A percentile compares a stretch with the other conserved stretches of the same genome.
Conservation (phyloP, 2,888 invertebrate species). For the Caenorhabditis sulstoni region DNA sequence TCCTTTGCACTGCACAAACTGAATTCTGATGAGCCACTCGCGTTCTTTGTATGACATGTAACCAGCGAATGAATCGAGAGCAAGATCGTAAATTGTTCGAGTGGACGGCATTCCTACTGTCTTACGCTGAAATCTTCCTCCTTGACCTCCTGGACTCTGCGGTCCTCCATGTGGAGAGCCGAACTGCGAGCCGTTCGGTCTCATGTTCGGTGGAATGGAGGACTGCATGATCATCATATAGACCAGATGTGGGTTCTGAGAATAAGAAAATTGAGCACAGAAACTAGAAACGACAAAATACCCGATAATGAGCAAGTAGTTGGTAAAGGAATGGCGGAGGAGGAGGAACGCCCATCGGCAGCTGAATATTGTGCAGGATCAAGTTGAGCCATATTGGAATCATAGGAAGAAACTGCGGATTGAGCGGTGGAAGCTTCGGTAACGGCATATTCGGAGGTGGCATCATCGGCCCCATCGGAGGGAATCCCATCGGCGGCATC, state of each 20-base stretch:
- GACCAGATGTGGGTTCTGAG: conserved; percentile 55
- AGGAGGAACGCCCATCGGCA: conserved; percentile 67
- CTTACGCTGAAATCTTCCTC: conserved; percentile 41
- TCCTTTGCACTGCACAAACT: conserved; percentile 90
- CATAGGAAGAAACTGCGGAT: conserved; percentile 62
- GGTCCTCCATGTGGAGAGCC: conserved; percentile 19
- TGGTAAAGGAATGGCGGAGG: conserved; percentile 63
- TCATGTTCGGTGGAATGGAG: conserved; percentile 34
- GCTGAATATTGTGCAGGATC: conserved; percentile 44
- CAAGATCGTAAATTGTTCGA: conserved; percentile 78
- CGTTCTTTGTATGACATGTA: conserved; percentile 95
- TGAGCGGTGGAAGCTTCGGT: conserved; percentile 60
- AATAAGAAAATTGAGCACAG: neutral
- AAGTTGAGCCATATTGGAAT: conserved; percentile 64
- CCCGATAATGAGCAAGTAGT: conserved; percentile 51
- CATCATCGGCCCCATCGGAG: conserved; percentile 34
- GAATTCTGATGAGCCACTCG: conserved; percentile 96
- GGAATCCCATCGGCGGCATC: conserved; percentile 30
- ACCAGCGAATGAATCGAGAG: conserved; percentile 83
- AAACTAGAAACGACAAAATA: conserved; percentile 10
- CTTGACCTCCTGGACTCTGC: conserved; percentile 36
- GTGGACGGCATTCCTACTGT: conserved; percentile 69
- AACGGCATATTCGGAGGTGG: conserved; percentile 36
- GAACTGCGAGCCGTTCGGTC: conserved; percentile 34
- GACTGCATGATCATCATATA: conserved; percentile 52